Base-by-base conservation (phyloP, 2,797 vertebrate species). In the Acanthis flammea region DNA sequence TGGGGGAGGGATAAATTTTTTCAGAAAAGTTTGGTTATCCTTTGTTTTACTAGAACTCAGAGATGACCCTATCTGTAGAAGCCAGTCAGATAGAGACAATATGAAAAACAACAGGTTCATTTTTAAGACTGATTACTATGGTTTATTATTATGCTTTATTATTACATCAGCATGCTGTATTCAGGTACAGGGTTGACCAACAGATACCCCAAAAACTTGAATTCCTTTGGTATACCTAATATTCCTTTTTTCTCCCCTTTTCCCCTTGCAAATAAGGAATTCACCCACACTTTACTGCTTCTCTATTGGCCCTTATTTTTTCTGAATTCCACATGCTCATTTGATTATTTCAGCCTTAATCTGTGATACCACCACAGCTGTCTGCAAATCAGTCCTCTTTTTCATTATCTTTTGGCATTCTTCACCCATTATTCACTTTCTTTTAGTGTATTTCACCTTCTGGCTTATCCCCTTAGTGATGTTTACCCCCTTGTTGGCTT, bases 191-290 rank as follows among this genome's bases (percentile, higher is more conserved):
- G 4, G 1, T 44, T 90, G 30, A 50, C 75, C 31, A 82, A 37
- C 14, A 30, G 30, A 85, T 18, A 63, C 2, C 6, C 4, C 3
- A 41, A 60, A 85, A 30, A 11, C 9, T 14, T 42, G 4, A 5
- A 8, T 79, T 70, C 14, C 8, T 76, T 39, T 37, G 9, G 5
- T 62, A 50, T 57, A 57, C 8, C 7, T 65, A 63, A 31, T 51
- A 51, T 33, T 72, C 5, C 2, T 47, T 24, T 67, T 41, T 4
- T 6, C 1, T 1, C 5, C 1, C 2, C 5, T 67, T 41, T 10
- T 1, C 3, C 3, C 13, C 12, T 37, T 18, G 2, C 25, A 82
- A 48, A 68, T 48, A 68, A 65, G 23, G 25, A 90, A 53, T 22
- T 19, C 14, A 54, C 17, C 3, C 2, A 10, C 30, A 33, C 33